These are phyloP conservation scores for Micoletzkya japonica DNA, from an alignment of 2,888 invertebrate genomes.

Conservation along the genomic window DNA sequence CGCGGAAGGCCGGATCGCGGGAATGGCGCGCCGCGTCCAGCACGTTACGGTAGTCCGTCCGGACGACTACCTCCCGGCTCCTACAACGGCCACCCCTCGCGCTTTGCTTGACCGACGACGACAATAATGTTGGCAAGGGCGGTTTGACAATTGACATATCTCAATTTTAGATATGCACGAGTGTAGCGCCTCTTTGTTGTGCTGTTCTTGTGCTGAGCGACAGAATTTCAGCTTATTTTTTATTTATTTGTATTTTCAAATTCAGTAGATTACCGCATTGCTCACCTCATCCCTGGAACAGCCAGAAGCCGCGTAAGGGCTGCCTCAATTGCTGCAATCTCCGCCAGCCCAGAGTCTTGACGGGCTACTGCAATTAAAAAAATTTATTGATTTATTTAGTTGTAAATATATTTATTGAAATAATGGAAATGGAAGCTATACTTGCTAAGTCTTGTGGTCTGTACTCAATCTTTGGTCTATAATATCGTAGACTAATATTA, in stretches of 20 bases:
- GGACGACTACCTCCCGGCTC: slow-evolving; percentile 8
- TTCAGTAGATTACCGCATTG: no score
- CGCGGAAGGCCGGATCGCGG: not conserved
- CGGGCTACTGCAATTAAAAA: not conserved
- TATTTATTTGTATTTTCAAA: no score
- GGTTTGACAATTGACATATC: no score
- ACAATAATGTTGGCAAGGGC: no score
- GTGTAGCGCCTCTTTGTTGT: not conserved
- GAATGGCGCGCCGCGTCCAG: not conserved
- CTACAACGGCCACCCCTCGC: no score
- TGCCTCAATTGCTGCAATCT: slow-evolving; percentile 14
- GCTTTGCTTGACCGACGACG: no score
- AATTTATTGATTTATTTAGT: no score
- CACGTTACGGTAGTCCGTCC: slow-evolving; percentile 22
- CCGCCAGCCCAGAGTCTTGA: slow-evolving; percentile 7
- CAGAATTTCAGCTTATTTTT: no score
- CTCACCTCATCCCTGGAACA: slow-evolving; percentile 5
- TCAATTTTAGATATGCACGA: no score
- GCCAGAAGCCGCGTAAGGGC: not conserved
- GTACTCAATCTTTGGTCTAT: not conserved
- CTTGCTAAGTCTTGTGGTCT: not conserved
- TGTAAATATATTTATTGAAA: no score
- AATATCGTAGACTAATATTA: no score
- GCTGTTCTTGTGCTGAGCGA: not conserved
- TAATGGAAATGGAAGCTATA: not conserved